These are phyloP conservation scores for Heloderma charlesbogerti DNA, from an alignment of 2,113 vertebrate species.

Conservation along the genomic window DNA sequence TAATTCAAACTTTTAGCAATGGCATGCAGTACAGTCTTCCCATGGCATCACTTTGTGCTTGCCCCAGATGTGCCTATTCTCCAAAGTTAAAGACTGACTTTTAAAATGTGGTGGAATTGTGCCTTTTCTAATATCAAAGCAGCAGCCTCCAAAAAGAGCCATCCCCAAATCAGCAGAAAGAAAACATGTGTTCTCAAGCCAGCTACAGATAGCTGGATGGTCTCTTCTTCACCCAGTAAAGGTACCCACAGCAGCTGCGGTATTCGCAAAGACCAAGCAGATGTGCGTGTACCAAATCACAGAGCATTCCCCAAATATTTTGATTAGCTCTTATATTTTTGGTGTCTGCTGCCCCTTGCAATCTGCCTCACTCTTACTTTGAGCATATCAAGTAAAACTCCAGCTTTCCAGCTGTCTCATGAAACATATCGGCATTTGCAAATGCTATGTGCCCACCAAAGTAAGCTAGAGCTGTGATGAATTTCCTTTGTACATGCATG, in stretches of 20 bases:
- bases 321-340: slow-evolving; percentile 50
- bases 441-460: background rate
- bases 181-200: background rate
- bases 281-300: slow-evolving; percentile 43
- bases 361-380: slow-evolving; percentile 51
- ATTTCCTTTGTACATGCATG: background rate
- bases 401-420: slow-evolving; percentile 53
- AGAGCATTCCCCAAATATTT: slow-evolving; percentile 57
- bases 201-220: background rate
- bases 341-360: slow-evolving; percentile 49
- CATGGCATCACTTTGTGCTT: background rate
- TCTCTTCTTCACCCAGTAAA: background rate
- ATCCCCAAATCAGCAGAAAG: slow-evolving; percentile 23
- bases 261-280: slow-evolving; percentile 45
- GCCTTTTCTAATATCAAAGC: slow-evolving; percentile 35
- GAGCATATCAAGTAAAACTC: slow-evolving; percentile 54
- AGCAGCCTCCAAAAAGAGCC: slow-evolving; percentile 36
- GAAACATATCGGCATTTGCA: slow-evolving; percentile 54
- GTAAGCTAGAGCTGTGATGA: background rate
- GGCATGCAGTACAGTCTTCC: background rate
- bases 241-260: slow-evolving; percentile 21
- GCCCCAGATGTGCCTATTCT: too few species aligned
- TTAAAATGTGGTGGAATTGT: background rate
- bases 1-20: background rate
- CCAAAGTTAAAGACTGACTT: background rate